Conservation (phyloP, 2,797 vertebrate species). For the Loriculus beryllinus region DNA sequence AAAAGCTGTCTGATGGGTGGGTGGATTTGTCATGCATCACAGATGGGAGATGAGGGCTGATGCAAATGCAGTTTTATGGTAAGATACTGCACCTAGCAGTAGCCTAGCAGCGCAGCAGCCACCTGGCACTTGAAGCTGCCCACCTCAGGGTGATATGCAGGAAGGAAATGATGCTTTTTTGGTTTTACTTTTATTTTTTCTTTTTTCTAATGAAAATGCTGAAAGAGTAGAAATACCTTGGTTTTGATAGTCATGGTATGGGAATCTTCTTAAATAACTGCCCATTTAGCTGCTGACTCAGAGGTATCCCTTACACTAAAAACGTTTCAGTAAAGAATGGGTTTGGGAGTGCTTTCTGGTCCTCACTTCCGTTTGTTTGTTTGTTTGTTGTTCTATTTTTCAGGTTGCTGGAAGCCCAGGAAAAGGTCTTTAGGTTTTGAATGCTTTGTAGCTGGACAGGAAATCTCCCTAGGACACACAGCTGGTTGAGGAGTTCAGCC, state of each 20-base stretch:
- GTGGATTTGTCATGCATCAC: background rate
- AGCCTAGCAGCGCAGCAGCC: background rate
- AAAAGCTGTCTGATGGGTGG: background rate
- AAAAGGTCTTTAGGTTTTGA: background rate
- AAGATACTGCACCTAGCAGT: background rate
- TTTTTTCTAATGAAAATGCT: background rate
- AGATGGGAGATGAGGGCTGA: background rate
- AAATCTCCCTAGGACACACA: accelerated
- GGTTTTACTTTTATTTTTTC: background rate
- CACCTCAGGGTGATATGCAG: accelerated
- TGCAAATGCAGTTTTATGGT: background rate
- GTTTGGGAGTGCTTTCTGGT: background rate
- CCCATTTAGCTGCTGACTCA: background rate
- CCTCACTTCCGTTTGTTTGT: background rate
- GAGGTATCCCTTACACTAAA: background rate
- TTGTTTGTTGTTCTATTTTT: background rate
- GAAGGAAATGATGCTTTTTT: background rate
- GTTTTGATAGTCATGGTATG: background rate
- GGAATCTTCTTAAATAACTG: background rate
- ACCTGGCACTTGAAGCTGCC: background rate
- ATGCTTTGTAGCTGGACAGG: background rate
- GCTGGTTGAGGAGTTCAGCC: accelerated
- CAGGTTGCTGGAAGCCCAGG: accelerated
- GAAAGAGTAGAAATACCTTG: background rate
- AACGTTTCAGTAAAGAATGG: background rate